Base-by-base conservation (phyloP, 2,113 vertebrate genomes). In the Cettia cetti region DNA sequence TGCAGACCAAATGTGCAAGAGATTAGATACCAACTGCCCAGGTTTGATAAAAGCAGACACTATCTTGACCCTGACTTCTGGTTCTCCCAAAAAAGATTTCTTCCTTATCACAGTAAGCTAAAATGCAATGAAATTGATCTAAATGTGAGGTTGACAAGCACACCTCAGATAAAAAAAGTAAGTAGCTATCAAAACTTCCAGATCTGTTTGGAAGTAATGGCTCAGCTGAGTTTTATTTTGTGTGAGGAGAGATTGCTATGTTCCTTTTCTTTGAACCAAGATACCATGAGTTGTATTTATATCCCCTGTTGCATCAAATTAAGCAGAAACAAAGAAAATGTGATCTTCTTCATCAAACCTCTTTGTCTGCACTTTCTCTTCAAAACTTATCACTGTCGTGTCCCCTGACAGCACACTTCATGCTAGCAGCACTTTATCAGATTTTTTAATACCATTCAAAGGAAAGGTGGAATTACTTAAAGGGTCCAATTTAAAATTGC, bases 241-340 rank as follows among this genome's bases (percentile, higher is more conserved):
- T 59, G 31, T 28, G 63, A 92, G 31, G 78, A 50, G 45, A 84
- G 69, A 91, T 82, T 82, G 50, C 23, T 72, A 6, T 45, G 23
- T 18, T 86, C 13, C 56, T 84, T 91, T 86, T 66, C 50, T 93
- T 76, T 77, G 71, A 94, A 77, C 0, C 0, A 49, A 77, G 75
- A 44, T 80, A 54, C 18, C n/a, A 20, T 33, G 42, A 92, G 24
- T 47, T 4, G 26, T 92, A 75, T 82, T 95, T 95, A 59, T 83
- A 83, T 70, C 39, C 30, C 42, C 37, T 63, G 50, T 42, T 85
- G 71, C 86, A 93, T 86, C 59, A 86, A 96, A 94, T 94, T 90
- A 94, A 82, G 71, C 50, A 88, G 90, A 95, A 92, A 95, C 82
- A 94, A 93, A 94, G 71, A 33, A 93, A 92, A 85, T 71, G 44